Evolutionary conservation across 2,888 invertebrate species (phyloP), one percentile per base, ranked within the genome.

Genomic region (Patella depressa): DNA sequence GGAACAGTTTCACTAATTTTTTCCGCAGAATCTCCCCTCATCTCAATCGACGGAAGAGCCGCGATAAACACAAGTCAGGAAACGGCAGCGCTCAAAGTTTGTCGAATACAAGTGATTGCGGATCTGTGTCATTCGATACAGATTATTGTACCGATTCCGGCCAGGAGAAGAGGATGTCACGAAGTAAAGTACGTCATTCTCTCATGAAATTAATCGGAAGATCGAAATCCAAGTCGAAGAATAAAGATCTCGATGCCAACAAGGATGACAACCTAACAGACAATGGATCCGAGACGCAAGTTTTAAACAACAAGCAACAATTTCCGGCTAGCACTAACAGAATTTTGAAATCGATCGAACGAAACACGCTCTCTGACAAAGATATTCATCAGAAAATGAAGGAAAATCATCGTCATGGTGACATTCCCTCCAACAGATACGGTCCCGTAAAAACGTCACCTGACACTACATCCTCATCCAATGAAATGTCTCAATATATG

Each of bases 1-100:
- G 89, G 75, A 84, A 84, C 17, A 89, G 89, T 81, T 88, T 90
- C 74, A 85, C 87, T 24, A 90, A 88, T 78, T 90, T 90, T 82
- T 88, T 90, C 79, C 84, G 86, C 72, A 85, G 86, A 70, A 82
- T 88, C 75, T 89, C 88, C 3, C 89, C 88, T 3, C 83, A 83
- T 53, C 75, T 87, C 29, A 79, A 80, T 9, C 77, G 88, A n/a
- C 82, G 82, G 73, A 82, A 82, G 59, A 72, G 77, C 17, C 73
- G 80, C n/a, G 79, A 78, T n/a, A 85, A 85, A 70, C 83, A 85
- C 19, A 80, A 81, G 54, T 81, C 85, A 11, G 85, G 86, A 29
- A 83, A 79, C 29, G 84, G 85, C 24, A 88, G 88, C 73, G 83
- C 87, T 11, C 84, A 84, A 65, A 88, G 87, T 79, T 80, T 87